Evolutionary conservation across 1,140 invertebrate genomes (phyloP).

Genomic region (Papilio polytes): DNA sequence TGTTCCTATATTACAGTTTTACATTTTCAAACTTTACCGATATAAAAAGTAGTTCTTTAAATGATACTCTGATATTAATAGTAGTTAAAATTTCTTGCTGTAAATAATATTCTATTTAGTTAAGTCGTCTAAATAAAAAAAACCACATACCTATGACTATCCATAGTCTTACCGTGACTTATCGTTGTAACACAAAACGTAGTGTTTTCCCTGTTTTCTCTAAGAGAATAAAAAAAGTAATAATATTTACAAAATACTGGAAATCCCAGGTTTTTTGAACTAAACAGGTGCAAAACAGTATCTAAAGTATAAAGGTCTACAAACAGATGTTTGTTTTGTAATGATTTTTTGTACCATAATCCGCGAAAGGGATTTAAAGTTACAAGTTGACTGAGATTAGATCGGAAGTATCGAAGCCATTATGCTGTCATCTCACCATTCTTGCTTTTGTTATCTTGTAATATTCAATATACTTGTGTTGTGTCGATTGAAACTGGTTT

Average conservation of each 20-base stretch:
- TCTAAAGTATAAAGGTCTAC: neutral
- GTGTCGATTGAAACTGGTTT: constrained; percentile 6
- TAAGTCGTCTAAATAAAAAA: neutral
- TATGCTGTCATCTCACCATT: neutral
- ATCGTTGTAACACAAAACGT: too few relatives aligned
- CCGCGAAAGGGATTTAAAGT: neutral
- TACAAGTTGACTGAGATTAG: neutral
- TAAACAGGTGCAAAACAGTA: neutral
- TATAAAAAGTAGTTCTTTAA: neutral
- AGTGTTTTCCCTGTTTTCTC: too few relatives aligned
- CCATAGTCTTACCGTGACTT: too few relatives aligned
- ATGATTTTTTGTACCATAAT: neutral
- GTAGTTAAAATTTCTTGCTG: neutral
- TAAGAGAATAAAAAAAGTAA: too few relatives aligned
- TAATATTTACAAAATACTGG: too few relatives aligned
- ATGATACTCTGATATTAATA: neutral
- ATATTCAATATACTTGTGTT: neutral
- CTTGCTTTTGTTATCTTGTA: neutral
- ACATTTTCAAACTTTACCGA: neutral
- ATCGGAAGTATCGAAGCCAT: neutral
- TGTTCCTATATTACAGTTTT: neutral
- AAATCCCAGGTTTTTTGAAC: too few relatives aligned
- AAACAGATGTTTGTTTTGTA: neutral
- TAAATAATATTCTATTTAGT: neutral
- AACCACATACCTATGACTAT: neutral